Conservation (phyloP, 1,140 invertebrate genomes). For the Drosophila chauvacae region DNA sequence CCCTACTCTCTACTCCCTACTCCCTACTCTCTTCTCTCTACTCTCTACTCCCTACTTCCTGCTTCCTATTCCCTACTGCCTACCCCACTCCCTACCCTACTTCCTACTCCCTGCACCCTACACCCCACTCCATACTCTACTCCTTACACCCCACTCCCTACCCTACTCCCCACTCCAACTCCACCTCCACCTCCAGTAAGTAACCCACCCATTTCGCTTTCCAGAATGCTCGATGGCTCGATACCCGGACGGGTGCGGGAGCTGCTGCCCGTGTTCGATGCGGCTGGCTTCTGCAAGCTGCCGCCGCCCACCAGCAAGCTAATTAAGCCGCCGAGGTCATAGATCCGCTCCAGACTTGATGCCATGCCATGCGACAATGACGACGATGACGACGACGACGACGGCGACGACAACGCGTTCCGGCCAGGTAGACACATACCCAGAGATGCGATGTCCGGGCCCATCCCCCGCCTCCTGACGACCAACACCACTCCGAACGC, state of each 20-base stretch:
- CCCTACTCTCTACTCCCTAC: background rate
- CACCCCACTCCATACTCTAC: too few relatives aligned
- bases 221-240: constrained; percentile 86
- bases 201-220: background rate
- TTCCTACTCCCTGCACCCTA: too few relatives aligned
- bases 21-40: too few relatives aligned
- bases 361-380: constrained; percentile 19
- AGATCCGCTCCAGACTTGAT: constrained; percentile 41
- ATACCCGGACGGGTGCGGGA: constrained; percentile 89
- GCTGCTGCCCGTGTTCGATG: constrained; percentile 92
- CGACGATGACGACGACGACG: constrained; percentile 5
- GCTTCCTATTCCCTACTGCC: too few relatives aligned
- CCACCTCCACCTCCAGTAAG: too few relatives aligned
- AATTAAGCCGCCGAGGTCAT: constrained; percentile 88
- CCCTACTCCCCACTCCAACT: too few relatives aligned
- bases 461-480: constrained; percentile 17
- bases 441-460: constrained; percentile 23
- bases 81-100: too few relatives aligned
- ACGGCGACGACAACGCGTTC: constrained; percentile 47
- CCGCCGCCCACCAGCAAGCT: constrained; percentile 90
- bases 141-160: too few relatives aligned
- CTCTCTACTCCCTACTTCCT: too few relatives aligned
- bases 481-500: constrained; percentile 11
- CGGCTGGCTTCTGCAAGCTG: constrained; percentile 91
- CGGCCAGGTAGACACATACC: constrained; percentile 49